Evolutionary conservation across 2,113 vertebrate genomes (phyloP).

Genomic region (Paracanthobrama guichenoti): DNA sequence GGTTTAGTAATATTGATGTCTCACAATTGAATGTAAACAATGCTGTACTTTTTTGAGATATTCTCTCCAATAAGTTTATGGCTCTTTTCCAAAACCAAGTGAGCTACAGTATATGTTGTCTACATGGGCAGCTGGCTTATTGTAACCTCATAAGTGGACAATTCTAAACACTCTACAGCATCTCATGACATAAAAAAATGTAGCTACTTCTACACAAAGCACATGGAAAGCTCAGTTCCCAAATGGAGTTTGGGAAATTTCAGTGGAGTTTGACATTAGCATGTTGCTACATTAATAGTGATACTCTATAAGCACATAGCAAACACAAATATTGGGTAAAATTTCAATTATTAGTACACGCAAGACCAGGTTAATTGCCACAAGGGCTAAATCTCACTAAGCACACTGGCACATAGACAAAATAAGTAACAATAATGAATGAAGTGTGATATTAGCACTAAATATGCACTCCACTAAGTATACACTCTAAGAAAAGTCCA

Average conservation of each 20-base stretch:
- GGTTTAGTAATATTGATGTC: no score
- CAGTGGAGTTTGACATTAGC: background rate
- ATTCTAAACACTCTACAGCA: background rate
- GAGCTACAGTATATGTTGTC: no score
- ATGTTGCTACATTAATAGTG: background rate
- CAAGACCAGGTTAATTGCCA: no score
- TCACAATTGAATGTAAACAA: no score
- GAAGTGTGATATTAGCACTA: no score
- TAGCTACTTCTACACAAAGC: background rate
- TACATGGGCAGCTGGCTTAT: background rate
- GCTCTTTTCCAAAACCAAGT: no score
- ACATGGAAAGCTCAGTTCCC: background rate
- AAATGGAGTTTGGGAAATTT: background rate
- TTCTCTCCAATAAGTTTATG: no score
- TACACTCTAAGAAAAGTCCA: background rate
- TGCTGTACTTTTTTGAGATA: no score
- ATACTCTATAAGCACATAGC: background rate
- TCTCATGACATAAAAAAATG: background rate
- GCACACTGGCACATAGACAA: background rate
- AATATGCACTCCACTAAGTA: no score
- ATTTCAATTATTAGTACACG: no score
- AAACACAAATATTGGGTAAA: no score
- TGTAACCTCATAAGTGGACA: background rate
- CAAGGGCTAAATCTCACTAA: no score
- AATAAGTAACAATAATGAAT: background rate